These are phyloP conservation scores for Gymnosoma rotundatum DNA, from an alignment of 2,888 invertebrate genomes.

Conservation along the genomic window DNA sequence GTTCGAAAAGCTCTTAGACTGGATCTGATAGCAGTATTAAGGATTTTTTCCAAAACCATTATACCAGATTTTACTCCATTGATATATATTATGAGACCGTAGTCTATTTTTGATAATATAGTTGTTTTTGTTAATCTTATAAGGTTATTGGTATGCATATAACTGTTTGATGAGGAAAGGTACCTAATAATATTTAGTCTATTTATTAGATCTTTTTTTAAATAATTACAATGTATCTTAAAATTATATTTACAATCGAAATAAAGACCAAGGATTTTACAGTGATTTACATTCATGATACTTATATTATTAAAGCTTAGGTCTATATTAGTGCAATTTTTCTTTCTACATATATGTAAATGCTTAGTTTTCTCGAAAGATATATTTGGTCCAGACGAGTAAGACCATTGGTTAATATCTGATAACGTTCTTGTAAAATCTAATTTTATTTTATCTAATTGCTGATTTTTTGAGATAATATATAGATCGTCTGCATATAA, in stretches of 20 bases:
- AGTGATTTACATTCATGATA: no score
- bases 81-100: not conserved
- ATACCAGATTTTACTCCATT: not conserved
- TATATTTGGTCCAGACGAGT: no score
- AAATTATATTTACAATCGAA: not conserved
- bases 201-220: not conserved
- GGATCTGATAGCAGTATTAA: not conserved
- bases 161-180: not conserved
- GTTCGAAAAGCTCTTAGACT: not conserved
- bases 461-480: no score
- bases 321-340: not conserved
- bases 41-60: not conserved
- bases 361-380: not conserved
- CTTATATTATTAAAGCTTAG: no score
- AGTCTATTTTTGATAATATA: not conserved
- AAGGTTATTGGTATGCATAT: not conserved
- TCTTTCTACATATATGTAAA: not conserved
- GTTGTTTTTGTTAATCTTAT: not conserved
- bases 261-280: no score
- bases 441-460: no score
- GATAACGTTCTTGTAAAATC: no score
- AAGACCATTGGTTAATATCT: no score
- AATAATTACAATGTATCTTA: slow-evolving; percentile 2
- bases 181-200: not conserved
- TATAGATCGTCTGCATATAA: no score